Evolutionary conservation across 2,113 vertebrate genomes (phyloP).

Genomic region (Hippoglossus stenolepis): DNA sequence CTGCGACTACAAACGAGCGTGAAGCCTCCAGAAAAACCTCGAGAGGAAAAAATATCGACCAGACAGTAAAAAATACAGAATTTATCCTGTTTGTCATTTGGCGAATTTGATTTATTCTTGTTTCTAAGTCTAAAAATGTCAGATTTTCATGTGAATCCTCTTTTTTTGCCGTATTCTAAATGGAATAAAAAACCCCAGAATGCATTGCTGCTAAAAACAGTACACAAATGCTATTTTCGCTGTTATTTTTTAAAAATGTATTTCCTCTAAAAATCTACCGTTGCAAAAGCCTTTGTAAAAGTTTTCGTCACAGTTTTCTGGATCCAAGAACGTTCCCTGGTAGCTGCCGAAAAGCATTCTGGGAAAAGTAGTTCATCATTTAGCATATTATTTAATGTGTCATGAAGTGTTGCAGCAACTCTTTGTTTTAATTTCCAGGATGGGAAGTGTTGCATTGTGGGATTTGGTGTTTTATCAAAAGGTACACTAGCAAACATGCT

Average conservation of each 20-base stretch:
- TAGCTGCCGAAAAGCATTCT: constrained; percentile 12
- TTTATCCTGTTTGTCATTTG: neutral
- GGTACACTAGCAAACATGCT: too few relatives aligned
- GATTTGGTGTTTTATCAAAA: neutral
- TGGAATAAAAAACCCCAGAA: constrained; percentile 13
- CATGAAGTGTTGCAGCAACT: neutral
- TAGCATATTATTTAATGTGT: neutral
- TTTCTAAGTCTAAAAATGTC: neutral
- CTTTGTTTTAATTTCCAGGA: neutral
- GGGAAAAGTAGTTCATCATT: constrained; percentile 25
- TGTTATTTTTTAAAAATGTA: neutral
- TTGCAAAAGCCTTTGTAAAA: too few relatives aligned
- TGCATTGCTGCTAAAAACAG: constrained; percentile 24
- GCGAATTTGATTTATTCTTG: neutral
- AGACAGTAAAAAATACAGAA: too few relatives aligned
- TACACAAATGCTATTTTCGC: neutral
- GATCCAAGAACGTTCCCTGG: neutral
- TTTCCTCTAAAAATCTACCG: neutral
- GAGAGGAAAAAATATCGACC: neutral
- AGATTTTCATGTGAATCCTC: neutral
- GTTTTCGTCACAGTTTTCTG: too few relatives aligned
- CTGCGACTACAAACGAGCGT: neutral
- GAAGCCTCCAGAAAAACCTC: constrained; percentile 45
- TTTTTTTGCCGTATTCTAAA: neutral
- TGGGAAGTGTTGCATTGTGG: constrained; percentile 11